Evolutionary conservation across 2,888 invertebrate species (phyloP).

Genomic region (Hoplodrina ambigua): DNA sequence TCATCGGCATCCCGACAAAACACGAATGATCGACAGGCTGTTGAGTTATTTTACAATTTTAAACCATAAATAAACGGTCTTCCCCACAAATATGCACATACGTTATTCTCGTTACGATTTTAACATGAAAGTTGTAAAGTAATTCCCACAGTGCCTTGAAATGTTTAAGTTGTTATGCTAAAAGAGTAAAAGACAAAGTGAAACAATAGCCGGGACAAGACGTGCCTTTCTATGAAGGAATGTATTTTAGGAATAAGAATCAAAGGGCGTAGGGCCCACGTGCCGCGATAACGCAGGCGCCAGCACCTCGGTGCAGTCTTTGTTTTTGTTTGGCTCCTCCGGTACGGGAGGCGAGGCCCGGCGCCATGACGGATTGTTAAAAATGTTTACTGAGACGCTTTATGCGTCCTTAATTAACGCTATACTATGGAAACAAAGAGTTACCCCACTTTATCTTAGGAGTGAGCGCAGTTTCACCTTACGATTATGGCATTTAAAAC

Average conservation of each 20-base stretch:
- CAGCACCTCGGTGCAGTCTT: constrained; percentile 71
- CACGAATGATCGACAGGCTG: constrained; percentile 84
- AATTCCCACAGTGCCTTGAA: constrained; percentile 23
- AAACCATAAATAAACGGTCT: constrained; percentile 77
- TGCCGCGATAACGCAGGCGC: constrained; percentile 85
- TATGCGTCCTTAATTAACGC: constrained; percentile 74
- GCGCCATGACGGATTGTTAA: constrained; percentile 78
- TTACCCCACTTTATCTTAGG: constrained; percentile 62
- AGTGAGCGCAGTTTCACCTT: constrained; percentile 50
- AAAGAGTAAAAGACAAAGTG: constrained; percentile 24
- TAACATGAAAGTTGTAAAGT: constrained; percentile 58
- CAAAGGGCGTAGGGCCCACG: constrained; percentile 78
- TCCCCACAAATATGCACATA: constrained; percentile 72
- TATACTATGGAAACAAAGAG: constrained; percentile 63
- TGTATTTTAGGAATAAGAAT: constrained; percentile 80
- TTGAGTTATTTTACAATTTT: constrained; percentile 75
- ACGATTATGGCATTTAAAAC: constrained; percentile 50
- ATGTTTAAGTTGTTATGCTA: constrained; percentile 23
- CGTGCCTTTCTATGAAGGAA: constrained; percentile 71
- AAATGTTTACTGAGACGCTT: constrained; percentile 73
- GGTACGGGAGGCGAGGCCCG: constrained; percentile 63
- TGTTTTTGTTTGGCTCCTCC: constrained; percentile 60
- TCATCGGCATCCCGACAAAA: constrained; percentile 78
- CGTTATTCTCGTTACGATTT: constrained; percentile 65
- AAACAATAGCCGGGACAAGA: constrained; percentile 58